A percentile compares a stretch with the other conserved stretches of the same genome.
Evolutionary conservation across 2,888 invertebrate genomes (phyloP).

Genomic region (Sycophila texana): DNA sequence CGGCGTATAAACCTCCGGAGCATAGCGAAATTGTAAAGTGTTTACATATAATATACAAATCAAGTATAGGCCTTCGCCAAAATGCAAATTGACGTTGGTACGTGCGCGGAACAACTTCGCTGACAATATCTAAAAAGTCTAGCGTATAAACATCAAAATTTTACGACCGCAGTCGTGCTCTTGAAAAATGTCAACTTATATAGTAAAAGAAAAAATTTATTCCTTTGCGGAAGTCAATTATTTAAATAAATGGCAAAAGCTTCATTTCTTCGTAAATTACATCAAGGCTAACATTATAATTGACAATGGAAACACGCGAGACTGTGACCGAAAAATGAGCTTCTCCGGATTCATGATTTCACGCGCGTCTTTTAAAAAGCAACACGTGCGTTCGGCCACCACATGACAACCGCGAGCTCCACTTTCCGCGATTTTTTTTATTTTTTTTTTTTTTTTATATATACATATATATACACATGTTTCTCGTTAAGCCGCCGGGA

Average conservation of each 20-base stretch:
- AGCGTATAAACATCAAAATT: background rate
- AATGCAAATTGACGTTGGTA: background rate
- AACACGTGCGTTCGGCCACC: background rate
- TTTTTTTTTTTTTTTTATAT: too few species aligned
- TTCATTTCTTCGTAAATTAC: background rate
- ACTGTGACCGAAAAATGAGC: constrained; percentile 30
- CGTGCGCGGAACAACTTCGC: background rate
- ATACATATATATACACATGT: too few species aligned
- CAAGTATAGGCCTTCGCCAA: background rate
- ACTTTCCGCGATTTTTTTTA: background rate
- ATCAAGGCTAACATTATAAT: constrained; percentile 14
- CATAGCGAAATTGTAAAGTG: background rate
- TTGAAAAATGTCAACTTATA: too few species aligned
- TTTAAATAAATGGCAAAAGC: background rate
- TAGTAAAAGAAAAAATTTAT: background rate
- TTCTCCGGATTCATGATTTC: constrained; percentile 20
- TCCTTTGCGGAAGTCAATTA: background rate
- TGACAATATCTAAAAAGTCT: background rate
- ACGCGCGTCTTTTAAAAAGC: constrained; percentile 19
- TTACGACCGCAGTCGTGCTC: background rate
- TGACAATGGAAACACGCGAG: background rate
- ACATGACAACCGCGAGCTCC: constrained; percentile 21
- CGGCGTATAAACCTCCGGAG: background rate
- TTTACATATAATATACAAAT: background rate
- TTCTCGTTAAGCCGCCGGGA: background rate